Evolutionary conservation across 2,797 vertebrate genomes (phyloP).

Genomic region (Microchirus variegatus): DNA sequence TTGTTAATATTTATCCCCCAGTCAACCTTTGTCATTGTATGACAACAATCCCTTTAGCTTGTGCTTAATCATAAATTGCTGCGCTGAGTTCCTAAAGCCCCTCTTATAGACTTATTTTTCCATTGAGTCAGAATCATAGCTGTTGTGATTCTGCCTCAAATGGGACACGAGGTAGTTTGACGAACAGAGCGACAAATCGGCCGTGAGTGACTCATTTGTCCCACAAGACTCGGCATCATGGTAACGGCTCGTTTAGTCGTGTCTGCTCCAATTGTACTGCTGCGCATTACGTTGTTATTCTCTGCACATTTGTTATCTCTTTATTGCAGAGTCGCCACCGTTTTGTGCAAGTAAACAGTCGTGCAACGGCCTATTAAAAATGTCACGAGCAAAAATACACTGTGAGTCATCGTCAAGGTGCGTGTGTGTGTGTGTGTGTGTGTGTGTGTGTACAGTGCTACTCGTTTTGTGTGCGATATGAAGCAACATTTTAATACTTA

Average conservation of each 20-base stretch:
- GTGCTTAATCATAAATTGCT: no score
- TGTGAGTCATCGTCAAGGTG: conserved; percentile 45
- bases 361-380: conserved; percentile 55
- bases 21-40: no score
- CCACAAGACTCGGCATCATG: conserved; percentile 50
- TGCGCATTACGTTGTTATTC: conserved; percentile 58
- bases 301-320: conserved; percentile 61
- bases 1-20: no score
- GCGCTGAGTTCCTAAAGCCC: not conserved
- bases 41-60: no score
- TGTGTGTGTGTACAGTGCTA: conserved; percentile 8
- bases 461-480: conserved; percentile 43
- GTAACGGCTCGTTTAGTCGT: conserved; percentile 52
- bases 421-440: conserved; percentile 46
- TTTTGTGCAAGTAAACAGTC: conserved; percentile 50
- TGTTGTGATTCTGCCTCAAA: conserved; percentile 37
- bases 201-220: conserved; percentile 68
- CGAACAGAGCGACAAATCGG: conserved; percentile 64
- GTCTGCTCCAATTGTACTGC: conserved; percentile 46
- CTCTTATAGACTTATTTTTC: not conserved
- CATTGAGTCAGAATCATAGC: conserved; percentile 23
- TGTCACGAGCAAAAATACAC: conserved; percentile 30
- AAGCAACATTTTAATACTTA: conserved; percentile 37
- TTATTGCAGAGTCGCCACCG: conserved; percentile 55
- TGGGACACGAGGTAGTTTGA: conserved; percentile 49